Evolutionary conservation across 2,797 vertebrate genomes (phyloP).

Genomic region (Phrynocephalus vlangalii): DNA sequence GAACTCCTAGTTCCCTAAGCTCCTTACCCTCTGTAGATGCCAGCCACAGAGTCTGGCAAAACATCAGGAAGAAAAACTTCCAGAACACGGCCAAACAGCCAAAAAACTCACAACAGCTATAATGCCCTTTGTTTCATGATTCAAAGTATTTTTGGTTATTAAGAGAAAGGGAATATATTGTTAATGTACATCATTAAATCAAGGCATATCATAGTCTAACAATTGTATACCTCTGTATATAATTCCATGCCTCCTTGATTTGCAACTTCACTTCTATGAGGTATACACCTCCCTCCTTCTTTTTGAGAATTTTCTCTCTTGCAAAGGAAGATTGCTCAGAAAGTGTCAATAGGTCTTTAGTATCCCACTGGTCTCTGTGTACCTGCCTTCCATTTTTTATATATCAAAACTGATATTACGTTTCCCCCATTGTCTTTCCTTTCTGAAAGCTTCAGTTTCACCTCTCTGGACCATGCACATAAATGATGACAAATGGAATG

Average conservation of each 20-base stretch:
- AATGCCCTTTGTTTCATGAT: no score
- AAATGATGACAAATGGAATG: background rate
- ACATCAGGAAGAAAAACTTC: no score
- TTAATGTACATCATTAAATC: no score
- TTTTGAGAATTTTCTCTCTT: background rate
- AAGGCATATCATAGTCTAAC: no score
- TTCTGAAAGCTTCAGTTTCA: background rate
- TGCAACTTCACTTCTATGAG: background rate
- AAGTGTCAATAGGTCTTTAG: background rate
- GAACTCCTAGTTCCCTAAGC: no score
- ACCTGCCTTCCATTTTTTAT: background rate
- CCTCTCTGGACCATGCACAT: background rate
- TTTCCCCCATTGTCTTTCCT: background rate
- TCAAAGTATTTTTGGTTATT: no score
- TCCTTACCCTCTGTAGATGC: no score
- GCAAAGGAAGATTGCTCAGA: background rate
- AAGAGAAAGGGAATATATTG: no score
- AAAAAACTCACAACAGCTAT: no score
- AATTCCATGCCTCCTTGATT: background rate
- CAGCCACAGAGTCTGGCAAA: no score
- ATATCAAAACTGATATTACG: background rate
- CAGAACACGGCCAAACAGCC: no score
- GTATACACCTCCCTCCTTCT: background rate
- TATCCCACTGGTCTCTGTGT: background rate
- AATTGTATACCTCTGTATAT: background rate